These are phyloP conservation scores for Rhea pennata DNA, from an alignment of 2,113 vertebrate species.

Conservation along the genomic window DNA sequence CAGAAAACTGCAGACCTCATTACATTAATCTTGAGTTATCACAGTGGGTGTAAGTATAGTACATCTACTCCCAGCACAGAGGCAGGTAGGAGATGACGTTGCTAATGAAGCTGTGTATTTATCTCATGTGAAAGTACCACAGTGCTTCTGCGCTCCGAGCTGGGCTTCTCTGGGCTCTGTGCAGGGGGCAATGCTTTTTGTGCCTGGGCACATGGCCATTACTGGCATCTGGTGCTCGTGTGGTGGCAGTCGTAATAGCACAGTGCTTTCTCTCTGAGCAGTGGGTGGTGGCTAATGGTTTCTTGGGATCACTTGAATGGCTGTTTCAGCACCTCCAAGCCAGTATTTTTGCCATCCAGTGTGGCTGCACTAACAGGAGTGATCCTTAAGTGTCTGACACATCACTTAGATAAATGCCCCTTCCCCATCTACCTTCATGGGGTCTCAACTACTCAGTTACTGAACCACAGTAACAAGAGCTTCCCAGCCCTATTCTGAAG, in stretches of 20 bases:
- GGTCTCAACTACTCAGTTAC: neutral
- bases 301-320: neutral
- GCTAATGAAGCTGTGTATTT: neutral
- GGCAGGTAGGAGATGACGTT: neutral
- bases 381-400: neutral
- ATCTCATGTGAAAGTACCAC: accelerated
- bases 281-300: neutral
- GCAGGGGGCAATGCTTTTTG: neutral
- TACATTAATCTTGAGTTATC: neutral
- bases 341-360: neutral
- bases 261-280: neutral
- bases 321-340: neutral
- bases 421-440: neutral
- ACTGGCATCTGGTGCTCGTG: accelerated
- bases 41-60: neutral
- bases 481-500: neutral
- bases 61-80: neutral
- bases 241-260: neutral
- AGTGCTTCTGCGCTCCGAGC: neutral
- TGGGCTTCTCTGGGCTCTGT: neutral
- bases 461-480: neutral
- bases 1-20: neutral
- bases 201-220: neutral
- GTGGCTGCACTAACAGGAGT: neutral
- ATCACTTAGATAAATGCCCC: neutral